Base-by-base conservation (phyloP, 2,113 vertebrate species). In the Cranoglanis bouderius region DNA sequence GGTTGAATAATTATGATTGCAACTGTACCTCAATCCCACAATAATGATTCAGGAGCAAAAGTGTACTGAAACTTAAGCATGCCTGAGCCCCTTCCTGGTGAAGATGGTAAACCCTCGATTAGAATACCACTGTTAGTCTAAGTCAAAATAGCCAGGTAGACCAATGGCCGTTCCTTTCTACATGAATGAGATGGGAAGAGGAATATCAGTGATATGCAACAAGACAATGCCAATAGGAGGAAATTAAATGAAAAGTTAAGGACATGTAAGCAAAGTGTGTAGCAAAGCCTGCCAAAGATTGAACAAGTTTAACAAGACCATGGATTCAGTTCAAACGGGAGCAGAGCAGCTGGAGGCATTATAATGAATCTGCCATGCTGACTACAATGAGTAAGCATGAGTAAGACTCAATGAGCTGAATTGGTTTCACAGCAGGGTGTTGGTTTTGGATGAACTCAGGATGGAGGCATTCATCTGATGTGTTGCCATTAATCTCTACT, bases 381-480 rank as follows among this genome's bases (percentile, higher is more conserved):
- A 83, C 26, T 43, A 49, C 26, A 65, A 82, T 61, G 40, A 51
- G 65, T 35, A 88, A 82, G 87, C 87, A 43, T 72, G 87, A 88
- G 51, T 89, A 87, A 89, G 80, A 65, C 67, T 55, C 29, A 84
- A 38, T 18, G 65, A 88, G 72, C 49, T 35, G 21, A 70, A 74
- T 67, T 53, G 78, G 53, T 55, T 72, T 29, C 46, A 40, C 67
- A 63, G 13, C 67, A 91, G 77, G 93, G 84, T 87, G 82, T 92
- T 86, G 91, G 57, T 67, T 92, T 89, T 91, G 90, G 85, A 91
- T 38, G 32, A 78, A 46, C 91, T 86, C 89, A 89, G 46, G 46
- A 93, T 91, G 89, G 92, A 93, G 88, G 63, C 84, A 93, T 94
- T 85, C 74, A 92, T 94, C 92, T 91, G 84, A 35, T 67, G n/a